Evolutionary conservation across 2,888 invertebrate species (phyloP), one percentile per base, ranked within the genome.

Genomic region (Drosophila imparisetae): DNA sequence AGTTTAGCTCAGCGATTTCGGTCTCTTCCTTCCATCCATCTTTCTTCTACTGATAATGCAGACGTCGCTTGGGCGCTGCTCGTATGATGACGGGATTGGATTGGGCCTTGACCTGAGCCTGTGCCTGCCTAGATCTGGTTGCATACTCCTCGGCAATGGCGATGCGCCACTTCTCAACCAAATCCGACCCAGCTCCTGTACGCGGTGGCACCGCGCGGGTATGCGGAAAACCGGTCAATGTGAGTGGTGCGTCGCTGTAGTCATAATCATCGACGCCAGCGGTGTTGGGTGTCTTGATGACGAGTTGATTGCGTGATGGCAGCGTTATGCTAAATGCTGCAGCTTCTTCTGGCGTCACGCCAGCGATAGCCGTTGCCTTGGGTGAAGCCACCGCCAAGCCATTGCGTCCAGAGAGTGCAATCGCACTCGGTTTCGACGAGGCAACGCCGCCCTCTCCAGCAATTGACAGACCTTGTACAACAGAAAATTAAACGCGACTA

Each of bases 341-440:
- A 0, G 93, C 91, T 69, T 93, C 93, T 59, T 91, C 91, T 10
- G 93, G 91, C 0, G 91, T 94, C 0, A 96, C 93, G 2, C 96
- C 96, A 2, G 96, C 96, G 40, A 96, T 95, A 8, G 96, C 96
- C 0, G 96, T 96, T 29, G 95, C 96, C 0, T 96, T 94, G 0
- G 96, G 96, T 6, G 95, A 94, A 0, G 96, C 95, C 5, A 96
- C 93, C 0, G 96, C 96, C 11, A 96, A 91, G 0, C 96, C 96
- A 49, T 95, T 95, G 1, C 94, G 94, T 0, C 96, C 96, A 1
- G 95, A 95, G 0, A 96, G 94, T 0, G 96, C 96, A 0, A 96
- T 95, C 0, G 95, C 96, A 52, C 95, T 92, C 0, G 96, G 96
- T 77, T 96, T 95, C 8, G 96, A 95, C 0, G 96, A 95, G 29